Evolutionary conservation across 2,888 invertebrate genomes (phyloP), one percentile per base, ranked within the genome.

Genomic region (Odontothrips loti): DNA sequence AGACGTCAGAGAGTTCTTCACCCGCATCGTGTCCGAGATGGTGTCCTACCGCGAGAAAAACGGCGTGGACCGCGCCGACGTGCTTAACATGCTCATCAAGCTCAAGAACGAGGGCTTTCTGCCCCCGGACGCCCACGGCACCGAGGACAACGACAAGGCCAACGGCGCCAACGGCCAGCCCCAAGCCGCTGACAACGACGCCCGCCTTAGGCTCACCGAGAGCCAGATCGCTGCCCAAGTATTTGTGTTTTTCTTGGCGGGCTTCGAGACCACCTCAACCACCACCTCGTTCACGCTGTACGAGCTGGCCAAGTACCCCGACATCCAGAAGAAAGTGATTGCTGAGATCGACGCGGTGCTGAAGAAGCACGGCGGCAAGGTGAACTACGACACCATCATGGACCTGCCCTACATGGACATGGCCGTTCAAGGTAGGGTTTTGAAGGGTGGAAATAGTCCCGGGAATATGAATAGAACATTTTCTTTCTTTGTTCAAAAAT

Each of bases 251-350:
- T 84, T 85, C 80, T 63, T 85, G 34, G 85, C 84, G 43, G 86
- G 86, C 9, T 85, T 85, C 80, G 85, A 85, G 80, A 85, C 85
- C 12, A 85, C 85, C 1, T 85, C 85, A 1, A 84, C 84, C 11
- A 84, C 85, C 17, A 82, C 86, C 78, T 84, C 84, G 63, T 85
- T 85, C 79, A 82, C 82, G 4, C 82, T 84, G 9, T 85, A 85
- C 82, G 83, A 83, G 79, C 82, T 86, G 43, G 85, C 86, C 23
- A 79, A 84, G n/a, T 83, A 85, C 82, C 85, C 84, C 4, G 82
- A 83, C 3, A 81, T 85, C 11, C 82, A 82, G 23, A 47, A 23
- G 8, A 68, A 75, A 58, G 23, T 82, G 58, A 58, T 58, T 15
- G 23, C 84, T 85, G 82, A 84, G 84, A 47, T 84, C 79, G 83